phyloP scores from a whole-genome alignment of 2,888 invertebrate genomes.

The Catocala nupta region DNA sequence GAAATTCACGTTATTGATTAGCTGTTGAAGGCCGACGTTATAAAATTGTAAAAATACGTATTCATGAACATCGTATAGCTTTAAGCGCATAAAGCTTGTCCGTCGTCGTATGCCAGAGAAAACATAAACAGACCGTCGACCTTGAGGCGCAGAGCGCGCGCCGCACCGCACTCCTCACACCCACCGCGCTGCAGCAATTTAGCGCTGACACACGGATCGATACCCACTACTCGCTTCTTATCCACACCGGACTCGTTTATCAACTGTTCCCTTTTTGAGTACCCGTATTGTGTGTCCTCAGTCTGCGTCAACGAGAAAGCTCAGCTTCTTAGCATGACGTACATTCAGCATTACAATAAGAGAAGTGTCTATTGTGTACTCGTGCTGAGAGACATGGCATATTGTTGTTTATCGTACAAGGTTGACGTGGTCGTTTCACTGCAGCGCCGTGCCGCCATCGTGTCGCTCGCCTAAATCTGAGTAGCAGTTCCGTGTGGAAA shows the following conservation, averaged over 20 bases:
- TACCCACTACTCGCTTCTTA: slow-evolving; percentile 8
- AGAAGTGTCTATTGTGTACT: too few relatives aligned
- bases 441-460: background rate
- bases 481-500: slow-evolving; percentile 62
- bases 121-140: slow-evolving; percentile 29
- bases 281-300: too few relatives aligned
- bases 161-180: background rate
- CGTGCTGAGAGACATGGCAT: slow-evolving; percentile 1
- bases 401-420: slow-evolving; percentile 16
- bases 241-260: background rate
- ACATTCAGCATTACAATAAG: too few relatives aligned
- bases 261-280: too few relatives aligned
- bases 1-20: too few relatives aligned
- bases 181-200: slow-evolving; percentile 24
- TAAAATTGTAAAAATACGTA: background rate
- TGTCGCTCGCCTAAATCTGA: slow-evolving; percentile 25
- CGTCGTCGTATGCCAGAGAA: slow-evolving; percentile 9
- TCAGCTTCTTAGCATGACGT: too few relatives aligned
- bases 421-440: slow-evolving; percentile 16
- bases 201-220: slow-evolving; percentile 25
- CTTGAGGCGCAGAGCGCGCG: slow-evolving; percentile 18
- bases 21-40: background rate
- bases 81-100: background rate
- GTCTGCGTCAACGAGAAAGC: too few relatives aligned
- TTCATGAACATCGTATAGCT: background rate